phyloP scores from a whole-genome alignment of 2,797 vertebrate genomes.

The Bufotes viridis region DNA sequence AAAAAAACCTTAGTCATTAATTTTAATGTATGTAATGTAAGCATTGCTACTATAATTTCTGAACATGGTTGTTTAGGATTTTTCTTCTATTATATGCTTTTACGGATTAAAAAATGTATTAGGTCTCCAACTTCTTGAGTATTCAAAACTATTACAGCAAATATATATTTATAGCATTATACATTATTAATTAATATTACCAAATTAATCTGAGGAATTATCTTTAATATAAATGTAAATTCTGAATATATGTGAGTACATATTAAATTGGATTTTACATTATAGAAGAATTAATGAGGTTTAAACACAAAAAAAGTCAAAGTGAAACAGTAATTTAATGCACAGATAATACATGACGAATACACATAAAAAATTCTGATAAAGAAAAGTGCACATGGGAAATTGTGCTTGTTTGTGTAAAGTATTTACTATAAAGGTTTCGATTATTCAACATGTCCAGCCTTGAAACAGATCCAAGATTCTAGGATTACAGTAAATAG shows the following conservation, averaged over 20 bases:
- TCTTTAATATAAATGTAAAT: constrained; percentile 52
- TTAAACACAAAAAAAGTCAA: constrained; percentile 27
- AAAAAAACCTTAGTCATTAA: neutral
- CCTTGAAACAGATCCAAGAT: neutral
- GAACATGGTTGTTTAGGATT: neutral
- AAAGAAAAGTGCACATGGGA: neutral
- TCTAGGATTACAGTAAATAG: neutral
- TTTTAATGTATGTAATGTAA: neutral
- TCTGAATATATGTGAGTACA: constrained; percentile 6
- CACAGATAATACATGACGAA: neutral
- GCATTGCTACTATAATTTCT: neutral
- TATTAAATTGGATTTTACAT: constrained; percentile 37
- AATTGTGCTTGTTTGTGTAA: neutral
- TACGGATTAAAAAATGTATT: constrained; percentile 17
- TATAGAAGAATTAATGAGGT: constrained; percentile 35
- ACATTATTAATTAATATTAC: constrained; percentile 43
- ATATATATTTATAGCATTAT: constrained; percentile 42
- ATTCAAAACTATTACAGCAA: neutral
- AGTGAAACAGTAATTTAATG: constrained; percentile 13
- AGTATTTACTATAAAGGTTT: no score
- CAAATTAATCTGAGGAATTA: constrained; percentile 25
- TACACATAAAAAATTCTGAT: neutral
- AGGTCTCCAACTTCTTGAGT: neutral
- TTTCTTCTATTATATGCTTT: neutral
- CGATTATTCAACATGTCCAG: neutral